phyloP scores from a whole-genome alignment of 2,888 invertebrate genomes.

The Monochamus alternatus region DNA sequence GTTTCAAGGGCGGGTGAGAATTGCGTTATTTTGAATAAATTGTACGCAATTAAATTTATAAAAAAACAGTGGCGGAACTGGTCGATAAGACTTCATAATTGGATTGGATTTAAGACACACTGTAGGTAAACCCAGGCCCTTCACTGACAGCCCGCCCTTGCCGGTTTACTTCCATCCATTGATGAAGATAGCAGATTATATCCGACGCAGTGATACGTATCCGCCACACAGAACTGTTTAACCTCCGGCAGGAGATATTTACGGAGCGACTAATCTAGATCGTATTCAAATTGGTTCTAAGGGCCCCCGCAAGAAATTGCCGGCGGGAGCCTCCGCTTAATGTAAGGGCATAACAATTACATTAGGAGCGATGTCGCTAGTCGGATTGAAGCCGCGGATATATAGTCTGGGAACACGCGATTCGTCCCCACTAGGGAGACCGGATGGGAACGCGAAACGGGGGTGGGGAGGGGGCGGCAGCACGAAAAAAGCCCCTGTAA shows the following conservation, averaged over 20 bases:
- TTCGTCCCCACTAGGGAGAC: slow-evolving; percentile 25
- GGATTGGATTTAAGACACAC: too few species aligned
- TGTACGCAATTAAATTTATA: too few species aligned
- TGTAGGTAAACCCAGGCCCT: too few species aligned
- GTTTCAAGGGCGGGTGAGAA: too few species aligned
- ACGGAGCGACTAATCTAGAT: slow-evolving; percentile 12
- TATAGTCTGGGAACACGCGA: slow-evolving; percentile 35
- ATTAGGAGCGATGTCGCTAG: slow-evolving; percentile 30
- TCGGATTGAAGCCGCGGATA: slow-evolving; percentile 25
- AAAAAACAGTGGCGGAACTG: too few species aligned
- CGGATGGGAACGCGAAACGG: slow-evolving; percentile 27
- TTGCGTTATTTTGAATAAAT: too few species aligned
- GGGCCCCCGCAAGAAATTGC: slow-evolving; percentile 16
- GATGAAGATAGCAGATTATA: neutral
- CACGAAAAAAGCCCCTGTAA: slow-evolving; percentile 29
- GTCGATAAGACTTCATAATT: too few species aligned
- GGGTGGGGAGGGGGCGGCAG: slow-evolving; percentile 10
- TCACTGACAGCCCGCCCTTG: too few species aligned
- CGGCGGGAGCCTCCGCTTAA: slow-evolving; percentile 19
- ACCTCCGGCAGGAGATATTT: neutral
- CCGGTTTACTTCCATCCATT: neutral
- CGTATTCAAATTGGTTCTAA: slow-evolving; percentile 20
- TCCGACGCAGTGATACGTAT: neutral
- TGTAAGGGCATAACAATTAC: slow-evolving; percentile 32
- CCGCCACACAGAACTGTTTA: neutral